A percentile compares a stretch with the other conserved stretches of the same genome.
Conservation (phyloP, 1,140 invertebrate species). For the Drosophila rhopaloa region DNA sequence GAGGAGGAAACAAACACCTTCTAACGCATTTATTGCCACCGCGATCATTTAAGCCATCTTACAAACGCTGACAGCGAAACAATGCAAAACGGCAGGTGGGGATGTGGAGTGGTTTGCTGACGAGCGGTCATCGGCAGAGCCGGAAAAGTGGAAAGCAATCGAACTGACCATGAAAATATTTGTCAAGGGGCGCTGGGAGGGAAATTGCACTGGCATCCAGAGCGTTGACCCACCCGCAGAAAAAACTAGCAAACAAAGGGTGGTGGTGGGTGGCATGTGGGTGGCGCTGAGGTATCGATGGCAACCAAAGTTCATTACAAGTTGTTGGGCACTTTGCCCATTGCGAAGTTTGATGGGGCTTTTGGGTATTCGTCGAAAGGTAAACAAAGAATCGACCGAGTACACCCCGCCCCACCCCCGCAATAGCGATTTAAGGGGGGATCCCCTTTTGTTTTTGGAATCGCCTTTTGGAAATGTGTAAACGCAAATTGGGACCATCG, state of each 20-base stretch:
- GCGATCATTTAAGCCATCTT: background rate
- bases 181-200: constrained; percentile 9
- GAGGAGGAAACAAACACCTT: background rate
- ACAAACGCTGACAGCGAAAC: constrained; percentile 7
- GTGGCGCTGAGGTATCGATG: constrained; percentile 24
- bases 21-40: background rate
- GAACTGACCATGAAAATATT: constrained; percentile 52
- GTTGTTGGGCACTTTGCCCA: constrained; percentile 33
- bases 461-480: constrained; percentile 52
- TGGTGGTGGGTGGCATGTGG: background rate
- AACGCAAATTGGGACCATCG: constrained; percentile 30
- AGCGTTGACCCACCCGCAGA: constrained; percentile 41
- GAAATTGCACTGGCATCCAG: constrained; percentile 39
- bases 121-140: constrained; percentile 16
- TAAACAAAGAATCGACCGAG: constrained; percentile 73
- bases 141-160: constrained; percentile 10
- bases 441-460: constrained; percentile 50
- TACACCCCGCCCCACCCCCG: background rate
- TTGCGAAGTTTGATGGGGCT: constrained; percentile 25
- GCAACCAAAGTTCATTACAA: constrained; percentile 62
- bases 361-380: constrained; percentile 59
- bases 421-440: background rate
- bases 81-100: constrained; percentile 4
- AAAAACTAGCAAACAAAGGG: constrained; percentile 11
- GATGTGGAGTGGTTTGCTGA: constrained; percentile 4